These are phyloP conservation scores for Chaitophorus viminalis DNA, from an alignment of 2,888 invertebrate genomes.

Conservation along the genomic window DNA sequence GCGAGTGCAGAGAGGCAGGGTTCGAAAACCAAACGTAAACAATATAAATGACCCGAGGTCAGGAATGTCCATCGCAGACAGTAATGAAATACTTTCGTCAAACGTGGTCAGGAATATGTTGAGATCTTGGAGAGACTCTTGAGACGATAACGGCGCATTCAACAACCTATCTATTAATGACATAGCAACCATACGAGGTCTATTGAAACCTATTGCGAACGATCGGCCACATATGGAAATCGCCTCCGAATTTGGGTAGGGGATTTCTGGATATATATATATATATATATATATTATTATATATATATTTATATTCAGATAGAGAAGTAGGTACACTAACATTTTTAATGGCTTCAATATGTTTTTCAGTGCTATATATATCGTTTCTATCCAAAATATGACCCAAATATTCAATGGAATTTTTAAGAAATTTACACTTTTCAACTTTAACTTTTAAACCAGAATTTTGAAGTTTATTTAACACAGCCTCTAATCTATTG, in stretches of 20 bases:
- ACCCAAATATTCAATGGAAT: too few species aligned
- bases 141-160: background rate
- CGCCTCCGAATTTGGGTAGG: background rate
- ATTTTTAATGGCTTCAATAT: too few species aligned
- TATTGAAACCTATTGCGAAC: background rate
- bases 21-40: background rate
- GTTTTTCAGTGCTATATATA: too few species aligned
- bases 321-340: too few species aligned
- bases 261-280: too few species aligned
- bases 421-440: too few species aligned
- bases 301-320: too few species aligned
- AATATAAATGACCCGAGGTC: background rate
- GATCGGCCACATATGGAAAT: background rate
- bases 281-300: too few species aligned
- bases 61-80: background rate
- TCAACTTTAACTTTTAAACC: too few species aligned
- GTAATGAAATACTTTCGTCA: background rate
- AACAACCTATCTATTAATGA: background rate
- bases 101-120: background rate
- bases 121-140: background rate
- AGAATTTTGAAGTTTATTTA: too few species aligned
- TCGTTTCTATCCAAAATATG: too few species aligned
- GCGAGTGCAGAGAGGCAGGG: background rate
- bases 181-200: background rate
- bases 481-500: too few species aligned